A percentile compares a stretch with the other conserved stretches of the same genome.
phyloP scores from a whole-genome alignment of 30 jellyfish, hydroid and myxozoan genomes.

The Clytia hemisphaerica region DNA sequence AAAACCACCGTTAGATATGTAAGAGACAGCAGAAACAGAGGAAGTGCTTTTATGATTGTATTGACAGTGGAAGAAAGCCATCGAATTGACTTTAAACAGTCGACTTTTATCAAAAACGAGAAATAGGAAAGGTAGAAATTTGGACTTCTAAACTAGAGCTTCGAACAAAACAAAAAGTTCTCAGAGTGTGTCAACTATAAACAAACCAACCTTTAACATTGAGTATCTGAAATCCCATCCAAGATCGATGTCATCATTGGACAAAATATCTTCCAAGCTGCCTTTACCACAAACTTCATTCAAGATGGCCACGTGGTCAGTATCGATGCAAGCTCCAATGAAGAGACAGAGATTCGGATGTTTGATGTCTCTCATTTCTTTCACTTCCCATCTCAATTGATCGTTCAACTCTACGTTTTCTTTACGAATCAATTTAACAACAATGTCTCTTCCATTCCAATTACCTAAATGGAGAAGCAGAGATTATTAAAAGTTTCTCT shows the following conservation, averaged over 20 bases:
- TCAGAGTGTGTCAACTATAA: too few relatives aligned
- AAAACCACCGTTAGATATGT: too few relatives aligned
- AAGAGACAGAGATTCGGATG: constrained; percentile 50
- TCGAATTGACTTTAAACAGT: too few relatives aligned
- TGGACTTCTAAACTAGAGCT: too few relatives aligned
- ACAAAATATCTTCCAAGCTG: constrained; percentile 40
- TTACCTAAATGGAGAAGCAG: too few relatives aligned
- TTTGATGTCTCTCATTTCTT: constrained; percentile 46
- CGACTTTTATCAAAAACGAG: too few relatives aligned
- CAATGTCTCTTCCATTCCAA: constrained; percentile 63
- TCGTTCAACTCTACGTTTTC: constrained; percentile 37
- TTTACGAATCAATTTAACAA: constrained; percentile 34
- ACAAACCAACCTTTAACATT: constrained; percentile 35
- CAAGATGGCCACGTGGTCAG: constrained; percentile 42
- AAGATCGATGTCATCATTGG: constrained; percentile 39
- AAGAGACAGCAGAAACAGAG: too few relatives aligned
- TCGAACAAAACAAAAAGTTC: too few relatives aligned
- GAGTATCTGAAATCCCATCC: constrained; percentile 60
- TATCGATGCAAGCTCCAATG: constrained; percentile 39
- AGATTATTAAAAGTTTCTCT: too few relatives aligned
- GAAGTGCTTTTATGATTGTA: too few relatives aligned
- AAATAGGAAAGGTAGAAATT: too few relatives aligned
- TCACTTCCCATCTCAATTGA: constrained; percentile 45
- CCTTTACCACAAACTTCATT: constrained; percentile 64
- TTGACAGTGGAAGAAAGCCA: too few relatives aligned